Conservation (phyloP, 2,113 vertebrate genomes). For the Ictalurus punctatus region DNA sequence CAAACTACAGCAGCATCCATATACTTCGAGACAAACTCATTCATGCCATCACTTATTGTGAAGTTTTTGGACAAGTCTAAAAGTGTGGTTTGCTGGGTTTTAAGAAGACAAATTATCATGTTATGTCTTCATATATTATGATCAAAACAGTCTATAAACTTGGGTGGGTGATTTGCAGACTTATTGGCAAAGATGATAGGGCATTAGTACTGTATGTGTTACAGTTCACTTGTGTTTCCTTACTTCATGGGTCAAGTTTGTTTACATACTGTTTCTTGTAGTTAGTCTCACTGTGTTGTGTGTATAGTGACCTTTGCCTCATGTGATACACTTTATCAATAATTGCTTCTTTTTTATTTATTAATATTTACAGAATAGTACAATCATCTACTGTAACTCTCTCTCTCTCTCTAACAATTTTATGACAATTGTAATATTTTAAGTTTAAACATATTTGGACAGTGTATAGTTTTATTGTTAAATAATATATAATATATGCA, state of each 20-base stretch:
- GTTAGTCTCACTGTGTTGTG: neutral
- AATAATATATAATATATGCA: no score
- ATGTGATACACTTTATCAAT: no score
- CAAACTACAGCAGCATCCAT: conserved; percentile 65
- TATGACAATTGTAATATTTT: no score
- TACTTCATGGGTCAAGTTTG: neutral
- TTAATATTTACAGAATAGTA: no score
- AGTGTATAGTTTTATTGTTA: no score
- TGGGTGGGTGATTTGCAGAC: neutral
- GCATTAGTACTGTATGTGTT: neutral
- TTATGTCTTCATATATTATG: neutral
- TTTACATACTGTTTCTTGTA: neutral
- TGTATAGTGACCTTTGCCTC: neutral
- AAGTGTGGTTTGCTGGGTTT: neutral
- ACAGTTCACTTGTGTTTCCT: neutral
- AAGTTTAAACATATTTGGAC: no score
- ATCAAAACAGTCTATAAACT: neutral
- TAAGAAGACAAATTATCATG: no score
- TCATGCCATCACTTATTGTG: conserved; percentile 51
- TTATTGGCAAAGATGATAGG: no score
- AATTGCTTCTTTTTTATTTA: no score
- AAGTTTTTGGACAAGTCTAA: conserved; percentile 48
- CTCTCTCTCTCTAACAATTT: no score
- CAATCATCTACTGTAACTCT: no score
- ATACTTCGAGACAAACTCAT: conserved; percentile 59